phyloP scores from a whole-genome alignment of 1,140 invertebrate genomes.

The Parapsyche elsis region DNA sequence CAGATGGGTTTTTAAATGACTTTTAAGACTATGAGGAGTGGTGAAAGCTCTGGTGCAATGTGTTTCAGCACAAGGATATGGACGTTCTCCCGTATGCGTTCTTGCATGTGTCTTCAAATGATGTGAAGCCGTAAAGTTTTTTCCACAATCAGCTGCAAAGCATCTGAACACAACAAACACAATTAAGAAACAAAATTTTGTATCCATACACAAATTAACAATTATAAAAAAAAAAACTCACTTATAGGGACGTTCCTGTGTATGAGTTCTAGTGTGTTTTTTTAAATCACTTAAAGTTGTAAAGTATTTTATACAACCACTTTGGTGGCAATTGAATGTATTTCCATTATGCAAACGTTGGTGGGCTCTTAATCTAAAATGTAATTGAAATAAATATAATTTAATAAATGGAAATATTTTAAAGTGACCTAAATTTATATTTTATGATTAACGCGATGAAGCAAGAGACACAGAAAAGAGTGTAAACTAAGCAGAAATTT shows the following conservation, averaged over 20 bases:
- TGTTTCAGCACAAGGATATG: constrained; percentile 79
- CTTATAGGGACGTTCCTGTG: constrained; percentile 92
- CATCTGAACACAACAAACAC: constrained; percentile 70
- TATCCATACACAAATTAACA: neutral
- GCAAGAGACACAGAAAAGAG: too few species aligned
- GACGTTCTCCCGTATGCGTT: constrained; percentile 80
- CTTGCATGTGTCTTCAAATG: constrained; percentile 89
- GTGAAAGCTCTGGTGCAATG: constrained; percentile 83
- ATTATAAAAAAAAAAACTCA: constrained; percentile 65
- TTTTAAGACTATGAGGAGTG: constrained; percentile 83
- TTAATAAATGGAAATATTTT: neutral
- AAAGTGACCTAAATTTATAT: neutral
- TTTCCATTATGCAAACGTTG: constrained; percentile 92
- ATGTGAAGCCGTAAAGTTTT: constrained; percentile 93
- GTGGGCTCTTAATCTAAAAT: constrained; percentile 85
- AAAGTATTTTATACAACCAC: constrained; percentile 90
- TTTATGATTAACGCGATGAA: too few species aligned
- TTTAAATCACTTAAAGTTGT: constrained; percentile 93
- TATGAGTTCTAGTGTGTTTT: constrained; percentile 93
- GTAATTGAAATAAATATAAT: neutral
- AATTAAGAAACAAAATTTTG: neutral
- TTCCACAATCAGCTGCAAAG: constrained; percentile 84
- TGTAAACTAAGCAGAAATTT: too few species aligned
- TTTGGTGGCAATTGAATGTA: constrained; percentile 92
- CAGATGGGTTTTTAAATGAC: constrained; percentile 77